Conservation (phyloP, 2,888 invertebrate genomes). For the Bibio marci region DNA sequence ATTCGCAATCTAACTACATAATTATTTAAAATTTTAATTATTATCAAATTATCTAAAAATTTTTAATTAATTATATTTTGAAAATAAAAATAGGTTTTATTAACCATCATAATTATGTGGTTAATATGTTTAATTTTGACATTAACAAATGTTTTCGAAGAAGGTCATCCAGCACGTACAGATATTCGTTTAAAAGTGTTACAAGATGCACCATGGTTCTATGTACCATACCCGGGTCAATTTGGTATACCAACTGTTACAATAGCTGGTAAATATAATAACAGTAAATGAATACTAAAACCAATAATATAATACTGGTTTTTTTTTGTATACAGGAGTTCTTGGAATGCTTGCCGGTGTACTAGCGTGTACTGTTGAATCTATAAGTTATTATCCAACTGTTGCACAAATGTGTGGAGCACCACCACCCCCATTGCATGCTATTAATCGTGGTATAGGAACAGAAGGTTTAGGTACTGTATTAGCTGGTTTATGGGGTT, state of each 20-base stretch:
- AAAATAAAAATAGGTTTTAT: slow-evolving; percentile 38
- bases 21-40: slow-evolving; percentile 1
- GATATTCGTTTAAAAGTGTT: slow-evolving; percentile 54
- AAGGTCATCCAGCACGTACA: slow-evolving; percentile 52
- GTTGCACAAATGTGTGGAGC: slow-evolving; percentile 70
- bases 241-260: slow-evolving; percentile 61
- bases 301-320: too few relatives aligned
- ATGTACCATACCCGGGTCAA: slow-evolving; percentile 68
- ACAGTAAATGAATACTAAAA: too few relatives aligned
- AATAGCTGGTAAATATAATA: slow-evolving; percentile 21
- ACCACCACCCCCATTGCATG: slow-evolving; percentile 68
- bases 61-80: too few relatives aligned
- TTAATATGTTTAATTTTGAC: slow-evolving; percentile 53
- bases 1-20: slow-evolving; percentile 1
- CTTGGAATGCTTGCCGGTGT: slow-evolving; percentile 65
- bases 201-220: slow-evolving; percentile 60
- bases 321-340: slow-evolving; percentile 44
- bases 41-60: not conserved
- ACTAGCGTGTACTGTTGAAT: slow-evolving; percentile 62
- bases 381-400: slow-evolving; percentile 82
- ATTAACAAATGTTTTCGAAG: slow-evolving; percentile 39
- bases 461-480: slow-evolving; percentile 74
- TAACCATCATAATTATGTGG: slow-evolving; percentile 66
- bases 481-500: slow-evolving; percentile 67
- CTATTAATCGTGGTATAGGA: slow-evolving; percentile 72